Evolutionary conservation across 2,797 vertebrate genomes (phyloP).

Genomic region (Odontamblyopus rebecca): DNA sequence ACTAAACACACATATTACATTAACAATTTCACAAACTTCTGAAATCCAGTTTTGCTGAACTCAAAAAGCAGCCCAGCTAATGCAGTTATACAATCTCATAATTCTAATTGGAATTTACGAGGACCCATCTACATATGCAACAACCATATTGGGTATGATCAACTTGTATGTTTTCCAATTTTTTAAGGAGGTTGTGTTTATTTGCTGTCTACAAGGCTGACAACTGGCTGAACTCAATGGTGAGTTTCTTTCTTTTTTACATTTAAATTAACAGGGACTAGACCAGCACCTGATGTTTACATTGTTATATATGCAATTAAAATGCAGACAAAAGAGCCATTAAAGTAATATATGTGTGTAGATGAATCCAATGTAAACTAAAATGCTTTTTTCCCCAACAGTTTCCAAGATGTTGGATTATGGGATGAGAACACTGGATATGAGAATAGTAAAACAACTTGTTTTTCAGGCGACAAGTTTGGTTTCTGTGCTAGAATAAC

Average conservation of each 20-base stretch:
- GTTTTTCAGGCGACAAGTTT: neutral
- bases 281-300: neutral
- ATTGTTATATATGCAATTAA: neutral
- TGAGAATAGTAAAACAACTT: neutral
- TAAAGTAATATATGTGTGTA: neutral
- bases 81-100: neutral
- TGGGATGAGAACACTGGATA: neutral
- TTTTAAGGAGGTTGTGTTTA: conserved; percentile 9
- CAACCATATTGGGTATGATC: neutral
- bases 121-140: neutral
- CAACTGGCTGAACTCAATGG: neutral
- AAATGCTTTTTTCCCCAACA: neutral
- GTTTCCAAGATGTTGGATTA: neutral
- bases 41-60: too few species aligned
- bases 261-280: neutral
- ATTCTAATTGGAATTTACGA: neutral
- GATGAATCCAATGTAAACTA: neutral
- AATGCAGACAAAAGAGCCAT: neutral
- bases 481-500: neutral
- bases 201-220: neutral
- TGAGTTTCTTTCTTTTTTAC: neutral
- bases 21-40: too few species aligned
- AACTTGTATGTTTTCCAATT: neutral
- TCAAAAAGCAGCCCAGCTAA: too few species aligned
- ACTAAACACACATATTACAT: too few species aligned